Percentiles rank a stretch among this genome's conserved stretches.
Evolutionary conservation across 2,113 vertebrate genomes (phyloP).

Genomic region (Chloropsis hardwickii): DNA sequence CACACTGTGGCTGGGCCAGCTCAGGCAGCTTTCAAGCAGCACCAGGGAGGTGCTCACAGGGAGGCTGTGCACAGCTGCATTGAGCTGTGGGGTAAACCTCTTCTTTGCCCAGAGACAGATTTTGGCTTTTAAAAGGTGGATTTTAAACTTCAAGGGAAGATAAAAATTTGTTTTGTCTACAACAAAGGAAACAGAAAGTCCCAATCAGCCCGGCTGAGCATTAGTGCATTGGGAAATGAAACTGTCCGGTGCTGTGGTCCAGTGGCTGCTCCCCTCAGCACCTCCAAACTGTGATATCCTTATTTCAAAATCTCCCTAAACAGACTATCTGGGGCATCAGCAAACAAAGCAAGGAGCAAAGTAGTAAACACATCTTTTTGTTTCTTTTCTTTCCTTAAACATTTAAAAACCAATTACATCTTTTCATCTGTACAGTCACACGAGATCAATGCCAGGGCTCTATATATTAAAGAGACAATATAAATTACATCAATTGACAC

Average conservation of each 20-base stretch:
- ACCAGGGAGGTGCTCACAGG: neutral
- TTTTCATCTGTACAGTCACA: slow-evolving; percentile 79
- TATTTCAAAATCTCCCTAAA: slow-evolving; percentile 64
- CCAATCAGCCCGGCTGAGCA: neutral
- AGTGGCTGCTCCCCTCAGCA: neutral
- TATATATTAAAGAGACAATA: slow-evolving; percentile 80
- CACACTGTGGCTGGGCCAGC: neutral
- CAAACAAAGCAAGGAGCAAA: slow-evolving; percentile 53
- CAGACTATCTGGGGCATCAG: slow-evolving; percentile 54
- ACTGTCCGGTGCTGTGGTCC: neutral
- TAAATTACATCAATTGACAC: slow-evolving; percentile 79
- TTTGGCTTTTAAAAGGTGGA: neutral
- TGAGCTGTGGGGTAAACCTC: neutral
- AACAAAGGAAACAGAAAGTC: neutral
- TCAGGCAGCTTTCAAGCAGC: neutral
- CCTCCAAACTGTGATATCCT: slow-evolving; percentile 45
- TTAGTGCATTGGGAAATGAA: neutral
- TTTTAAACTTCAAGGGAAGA: neutral
- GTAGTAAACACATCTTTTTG: slow-evolving; percentile 64
- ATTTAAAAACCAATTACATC: slow-evolving; percentile 76
- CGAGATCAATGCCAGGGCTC: slow-evolving; percentile 74
- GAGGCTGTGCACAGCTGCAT: neutral
- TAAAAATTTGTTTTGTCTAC: neutral
- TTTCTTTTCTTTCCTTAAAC: slow-evolving; percentile 56
- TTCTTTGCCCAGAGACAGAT: neutral